These are phyloP conservation scores for Clarias fuscus DNA, from an alignment of 2,797 vertebrate genomes.

Conservation along the genomic window DNA sequence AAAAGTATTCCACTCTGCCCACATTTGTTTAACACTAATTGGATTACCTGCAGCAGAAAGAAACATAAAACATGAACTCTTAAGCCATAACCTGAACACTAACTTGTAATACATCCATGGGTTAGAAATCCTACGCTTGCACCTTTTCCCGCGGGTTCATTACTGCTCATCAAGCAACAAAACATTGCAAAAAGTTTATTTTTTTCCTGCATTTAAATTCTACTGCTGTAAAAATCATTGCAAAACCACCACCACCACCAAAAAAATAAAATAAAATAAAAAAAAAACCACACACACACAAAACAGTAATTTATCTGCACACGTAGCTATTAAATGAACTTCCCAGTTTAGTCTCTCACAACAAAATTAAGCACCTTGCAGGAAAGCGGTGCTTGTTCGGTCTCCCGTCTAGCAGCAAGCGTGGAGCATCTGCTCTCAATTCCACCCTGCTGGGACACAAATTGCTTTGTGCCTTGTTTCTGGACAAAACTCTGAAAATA, in stretches of 20 bases:
- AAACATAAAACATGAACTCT: neutral
- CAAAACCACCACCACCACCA: neutral
- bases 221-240: conserved; percentile 19
- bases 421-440: conserved; percentile 21
- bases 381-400: conserved; percentile 3
- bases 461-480: conserved; percentile 27
- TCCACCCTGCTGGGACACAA: conserved; percentile 31
- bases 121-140: neutral
- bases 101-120: neutral
- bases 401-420: neutral
- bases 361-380: conserved; percentile 27
- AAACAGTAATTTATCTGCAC: conserved; percentile 36
- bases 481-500: conserved; percentile 16
- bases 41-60: neutral
- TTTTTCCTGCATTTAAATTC: conserved; percentile 14
- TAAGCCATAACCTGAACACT: neutral
- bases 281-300: neutral
- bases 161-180: conserved; percentile 52
- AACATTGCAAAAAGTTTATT: conserved; percentile 10
- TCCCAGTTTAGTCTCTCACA: neutral
- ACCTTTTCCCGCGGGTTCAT: conserved; percentile 48
- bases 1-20: neutral
- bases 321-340: neutral
- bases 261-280: neutral
- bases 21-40: neutral